These are phyloP conservation scores for Hydrotaea diabolus DNA, from an alignment of 2,888 invertebrate genomes.

Conservation along the genomic window DNA sequence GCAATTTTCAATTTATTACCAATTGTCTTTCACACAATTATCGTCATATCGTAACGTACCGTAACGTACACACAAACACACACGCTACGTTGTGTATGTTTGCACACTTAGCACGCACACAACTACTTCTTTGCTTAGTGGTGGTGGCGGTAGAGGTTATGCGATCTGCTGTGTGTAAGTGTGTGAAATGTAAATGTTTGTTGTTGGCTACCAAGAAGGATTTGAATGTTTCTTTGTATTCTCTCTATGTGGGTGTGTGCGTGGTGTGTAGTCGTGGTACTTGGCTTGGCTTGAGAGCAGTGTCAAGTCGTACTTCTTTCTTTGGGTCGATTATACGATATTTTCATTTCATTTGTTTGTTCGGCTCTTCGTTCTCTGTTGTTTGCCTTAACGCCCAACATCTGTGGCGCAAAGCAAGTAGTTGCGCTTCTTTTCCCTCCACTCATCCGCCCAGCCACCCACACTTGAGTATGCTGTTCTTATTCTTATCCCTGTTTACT, in stretches of 20 bases:
- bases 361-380: background rate
- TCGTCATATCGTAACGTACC: background rate
- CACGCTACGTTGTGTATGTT: background rate
- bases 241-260: background rate
- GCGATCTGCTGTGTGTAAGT: background rate
- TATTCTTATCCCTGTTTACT: background rate
- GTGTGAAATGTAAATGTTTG: conserved; percentile 32
- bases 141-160: conserved; percentile 15
- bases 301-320: conserved; percentile 8
- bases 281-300: background rate
- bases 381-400: background rate
- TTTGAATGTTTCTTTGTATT: background rate
- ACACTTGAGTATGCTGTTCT: background rate
- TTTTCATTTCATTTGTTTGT: background rate
- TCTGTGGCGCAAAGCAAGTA: background rate
- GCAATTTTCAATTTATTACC: conserved; percentile 37
- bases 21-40: conserved; percentile 25
- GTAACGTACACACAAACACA: background rate
- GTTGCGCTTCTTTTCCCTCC: background rate
- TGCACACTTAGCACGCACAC: background rate
- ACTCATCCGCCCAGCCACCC: background rate
- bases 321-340: background rate
- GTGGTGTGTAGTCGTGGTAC: background rate
- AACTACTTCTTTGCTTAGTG: background rate
- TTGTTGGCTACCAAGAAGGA: background rate